Conservation (phyloP, 2,888 invertebrate species). For the Cephus pulcher region DNA sequence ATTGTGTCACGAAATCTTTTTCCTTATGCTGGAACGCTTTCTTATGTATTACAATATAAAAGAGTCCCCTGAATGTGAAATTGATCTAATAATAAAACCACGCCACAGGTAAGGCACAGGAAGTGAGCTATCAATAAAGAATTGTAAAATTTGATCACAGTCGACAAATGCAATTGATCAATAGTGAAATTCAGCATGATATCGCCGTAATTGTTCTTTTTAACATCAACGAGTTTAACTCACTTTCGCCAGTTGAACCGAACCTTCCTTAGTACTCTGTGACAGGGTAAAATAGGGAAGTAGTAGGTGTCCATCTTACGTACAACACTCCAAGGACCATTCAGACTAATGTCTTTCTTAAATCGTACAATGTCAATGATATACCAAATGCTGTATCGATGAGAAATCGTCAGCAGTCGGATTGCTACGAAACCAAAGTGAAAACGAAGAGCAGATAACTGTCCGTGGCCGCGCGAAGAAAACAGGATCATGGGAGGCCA, state of each 20-base stretch:
- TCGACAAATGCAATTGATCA: background rate
- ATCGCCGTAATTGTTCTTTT: background rate
- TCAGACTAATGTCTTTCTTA: background rate
- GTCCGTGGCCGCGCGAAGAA: constrained; percentile 22
- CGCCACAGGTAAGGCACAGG: background rate
- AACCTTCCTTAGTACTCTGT: background rate
- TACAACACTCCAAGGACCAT: background rate
- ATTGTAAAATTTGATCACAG: background rate
- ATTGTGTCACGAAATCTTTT: background rate
- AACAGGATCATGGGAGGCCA: constrained; percentile 20
- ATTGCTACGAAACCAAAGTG: constrained; percentile 4
- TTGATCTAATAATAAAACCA: too few relatives aligned
- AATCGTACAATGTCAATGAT: background rate
- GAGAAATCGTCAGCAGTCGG: background rate
- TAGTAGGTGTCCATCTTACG: background rate
- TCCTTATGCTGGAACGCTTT: background rate
- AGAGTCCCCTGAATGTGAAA: background rate
- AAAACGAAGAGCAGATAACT: constrained; percentile 7
- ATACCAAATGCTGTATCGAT: background rate
- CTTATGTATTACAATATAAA: background rate
- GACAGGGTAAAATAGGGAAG: background rate
- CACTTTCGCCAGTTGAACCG: background rate
- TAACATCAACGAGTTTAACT: background rate
- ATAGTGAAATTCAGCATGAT: background rate
- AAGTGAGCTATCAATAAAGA: background rate